Conservation (phyloP, 2,888 invertebrate genomes). For the Ectemnius continuus region DNA sequence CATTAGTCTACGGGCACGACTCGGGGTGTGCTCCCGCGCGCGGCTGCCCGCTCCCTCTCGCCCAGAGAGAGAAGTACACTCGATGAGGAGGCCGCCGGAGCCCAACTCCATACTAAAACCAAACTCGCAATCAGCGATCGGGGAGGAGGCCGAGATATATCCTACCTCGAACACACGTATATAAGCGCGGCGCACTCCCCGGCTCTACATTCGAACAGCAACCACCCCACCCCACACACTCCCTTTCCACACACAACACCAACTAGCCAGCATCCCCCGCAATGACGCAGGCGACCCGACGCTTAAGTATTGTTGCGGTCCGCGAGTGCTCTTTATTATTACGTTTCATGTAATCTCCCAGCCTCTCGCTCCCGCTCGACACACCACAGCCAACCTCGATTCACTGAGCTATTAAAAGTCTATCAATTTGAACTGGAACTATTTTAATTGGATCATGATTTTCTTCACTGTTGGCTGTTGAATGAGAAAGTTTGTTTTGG, state of each 20-base stretch:
- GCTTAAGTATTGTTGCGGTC: slow-evolving; percentile 4
- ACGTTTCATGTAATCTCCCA: neutral
- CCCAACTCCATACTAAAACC: slow-evolving; percentile 57
- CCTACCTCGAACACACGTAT: slow-evolving; percentile 19
- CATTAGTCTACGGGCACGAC: slow-evolving; percentile 70
- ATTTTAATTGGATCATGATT: no score
- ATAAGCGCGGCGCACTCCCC: no score
- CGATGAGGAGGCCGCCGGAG: slow-evolving; percentile 48
- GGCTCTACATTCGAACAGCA: no score
- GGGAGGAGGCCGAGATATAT: slow-evolving; percentile 31
- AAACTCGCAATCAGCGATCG: slow-evolving; percentile 62
- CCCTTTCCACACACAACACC: no score
- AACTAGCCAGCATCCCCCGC: slow-evolving; percentile 14
- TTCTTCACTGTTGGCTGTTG: no score
- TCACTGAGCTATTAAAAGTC: neutral
- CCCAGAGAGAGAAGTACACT: slow-evolving; percentile 61
- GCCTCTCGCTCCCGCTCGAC: neutral
- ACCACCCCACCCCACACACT: no score
- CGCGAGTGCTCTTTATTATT: slow-evolving; percentile 9
- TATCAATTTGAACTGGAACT: no score
- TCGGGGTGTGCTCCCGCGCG: slow-evolving; percentile 52
- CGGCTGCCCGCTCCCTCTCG: slow-evolving; percentile 32
- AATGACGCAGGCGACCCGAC: neutral
- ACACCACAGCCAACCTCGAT: neutral
- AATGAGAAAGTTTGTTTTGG: no score